phyloP scores from a whole-genome alignment of 2,888 invertebrate species.

The Platerodrilus igneus region DNA sequence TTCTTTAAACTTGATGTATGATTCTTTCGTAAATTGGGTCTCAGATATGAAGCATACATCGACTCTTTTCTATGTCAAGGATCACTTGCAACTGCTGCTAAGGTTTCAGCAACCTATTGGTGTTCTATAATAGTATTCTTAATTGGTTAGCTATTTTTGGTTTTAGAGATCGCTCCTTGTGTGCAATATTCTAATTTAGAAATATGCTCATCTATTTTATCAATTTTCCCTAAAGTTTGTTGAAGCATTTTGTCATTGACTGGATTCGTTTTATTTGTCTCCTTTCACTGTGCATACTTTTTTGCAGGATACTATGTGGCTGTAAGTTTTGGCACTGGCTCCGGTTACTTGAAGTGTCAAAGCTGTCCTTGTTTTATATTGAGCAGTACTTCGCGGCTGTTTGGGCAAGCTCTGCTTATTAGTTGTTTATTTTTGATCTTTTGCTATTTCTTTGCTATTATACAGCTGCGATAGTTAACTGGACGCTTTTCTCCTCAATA shows the following conservation, averaged over 20 bases:
- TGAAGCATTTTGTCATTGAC: slow-evolving; percentile 2
- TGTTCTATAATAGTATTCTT: slow-evolving; percentile 21
- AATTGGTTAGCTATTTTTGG: slow-evolving; percentile 11
- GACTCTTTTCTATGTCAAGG: slow-evolving; percentile 22
- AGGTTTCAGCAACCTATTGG: slow-evolving; percentile 24
- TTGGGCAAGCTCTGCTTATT: slow-evolving; percentile 6
- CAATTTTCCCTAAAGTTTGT: slow-evolving; percentile 11
- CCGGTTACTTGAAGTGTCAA: too few species aligned
- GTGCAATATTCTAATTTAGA: slow-evolving; percentile 14
- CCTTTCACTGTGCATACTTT: slow-evolving; percentile 6
- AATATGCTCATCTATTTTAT: slow-evolving; percentile 15
- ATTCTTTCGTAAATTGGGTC: slow-evolving; percentile 25
- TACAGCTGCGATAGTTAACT: slow-evolving; percentile 10
- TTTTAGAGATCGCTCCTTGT: slow-evolving; percentile 18
- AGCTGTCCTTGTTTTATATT: background rate
- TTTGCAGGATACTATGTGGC: background rate
- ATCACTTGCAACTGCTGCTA: slow-evolving; percentile 20
- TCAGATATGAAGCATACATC: slow-evolving; percentile 21
- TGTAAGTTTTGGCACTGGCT: slow-evolving; percentile 4
- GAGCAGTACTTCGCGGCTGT: slow-evolving; percentile 5
- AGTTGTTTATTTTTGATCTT: slow-evolving; percentile 1
- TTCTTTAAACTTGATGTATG: slow-evolving; percentile 20
- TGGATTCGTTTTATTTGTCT: slow-evolving; percentile 3
- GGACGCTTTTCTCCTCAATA: slow-evolving; percentile 12
- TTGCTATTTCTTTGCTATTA: too few species aligned